Base-by-base conservation (phyloP, 2,888 invertebrate genomes). In the Eupithecia subfuscata region DNA sequence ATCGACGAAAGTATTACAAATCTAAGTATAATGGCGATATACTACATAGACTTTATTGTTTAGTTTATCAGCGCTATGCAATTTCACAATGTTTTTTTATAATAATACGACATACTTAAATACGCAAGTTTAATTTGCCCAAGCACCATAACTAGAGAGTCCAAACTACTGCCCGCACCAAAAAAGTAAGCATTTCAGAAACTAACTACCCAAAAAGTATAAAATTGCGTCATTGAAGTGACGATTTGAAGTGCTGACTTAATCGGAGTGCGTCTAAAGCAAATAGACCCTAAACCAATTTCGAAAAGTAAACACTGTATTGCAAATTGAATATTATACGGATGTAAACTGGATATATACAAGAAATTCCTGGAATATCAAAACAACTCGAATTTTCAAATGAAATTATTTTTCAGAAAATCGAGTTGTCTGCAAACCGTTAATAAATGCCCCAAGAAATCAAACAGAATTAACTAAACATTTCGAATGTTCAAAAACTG, bases 151-250 rank as follows among this genome's bases (percentile, higher is more conserved):
- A 79, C 78, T 81, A 82, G 78, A 69, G 65, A 40, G 43, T 74
- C 68, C 3, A 37, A 78, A 74, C 84, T 89, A 86, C 82, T 83
- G 78, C 87, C 87, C 88, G 87, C 88, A 88, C 88, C 87, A 87
- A 81, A 71, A 64, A 78, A 56, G 68, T 69, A 80, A 80, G 78
- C 80, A 72, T 72, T 74, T 78, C 77, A 82, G 78, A 77, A 70
- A 72, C 79, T 82, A 81, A 79, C 77, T 76, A 83, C 81, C 79
- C 78, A 84, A 80, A 82, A 71, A 75, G 75, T 80, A 80, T 78
- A 77, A 78, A 73, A 73, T 73, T 79, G 81, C 77, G 77, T 78
- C 60, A 64, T 64, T 34, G 71, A 45, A 75, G 68, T 69, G 70
- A 73, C 74, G 70, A 69, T 67, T 70, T 70, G 45, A 78, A 80